phyloP scores from a whole-genome alignment of 2,113 vertebrate genomes.

The Etheostoma cragini region DNA sequence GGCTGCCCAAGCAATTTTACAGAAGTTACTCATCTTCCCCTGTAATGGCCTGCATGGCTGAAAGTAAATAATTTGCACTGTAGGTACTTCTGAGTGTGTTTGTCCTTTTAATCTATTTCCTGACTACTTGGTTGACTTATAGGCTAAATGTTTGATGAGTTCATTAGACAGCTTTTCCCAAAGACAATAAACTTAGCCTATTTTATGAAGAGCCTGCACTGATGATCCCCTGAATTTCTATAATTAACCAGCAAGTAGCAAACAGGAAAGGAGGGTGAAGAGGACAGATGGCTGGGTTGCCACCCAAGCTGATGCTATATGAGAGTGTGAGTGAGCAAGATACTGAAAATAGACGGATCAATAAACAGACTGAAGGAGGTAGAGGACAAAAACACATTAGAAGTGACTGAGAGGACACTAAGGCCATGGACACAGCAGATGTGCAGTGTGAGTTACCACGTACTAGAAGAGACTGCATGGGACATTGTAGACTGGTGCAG shows the following conservation, averaged over 20 bases:
- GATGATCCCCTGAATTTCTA: constrained; percentile 64
- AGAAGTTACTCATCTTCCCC: constrained; percentile 44
- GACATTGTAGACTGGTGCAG: not conserved
- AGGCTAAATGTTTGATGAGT: constrained; percentile 66
- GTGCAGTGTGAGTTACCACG: not conserved
- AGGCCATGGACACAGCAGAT: constrained; percentile 24
- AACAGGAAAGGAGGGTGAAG: constrained; percentile 46
- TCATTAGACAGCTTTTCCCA: constrained; percentile 60
- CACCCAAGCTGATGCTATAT: constrained; percentile 47
- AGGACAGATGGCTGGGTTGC: constrained; percentile 65
- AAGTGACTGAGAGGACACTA: constrained; percentile 23
- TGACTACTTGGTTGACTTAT: constrained; percentile 17
- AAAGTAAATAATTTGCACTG: constrained; percentile 39
- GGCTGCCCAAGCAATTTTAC: constrained; percentile 52
- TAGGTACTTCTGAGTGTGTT: constrained; percentile 30
- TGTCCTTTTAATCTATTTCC: constrained; percentile 33
- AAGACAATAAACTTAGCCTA: constrained; percentile 58
- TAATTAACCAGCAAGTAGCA: constrained; percentile 71
- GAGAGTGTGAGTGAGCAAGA: constrained; percentile 32
- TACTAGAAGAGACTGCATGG: not conserved
- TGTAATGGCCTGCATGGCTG: constrained; percentile 27
- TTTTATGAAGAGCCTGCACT: constrained; percentile 52
- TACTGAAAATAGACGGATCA: constrained; percentile 60
- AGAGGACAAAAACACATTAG: constrained; percentile 43
- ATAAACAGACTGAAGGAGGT: constrained; percentile 51